phyloP scores from a whole-genome alignment of 2,888 invertebrate genomes.

The Thumatha senex region DNA sequence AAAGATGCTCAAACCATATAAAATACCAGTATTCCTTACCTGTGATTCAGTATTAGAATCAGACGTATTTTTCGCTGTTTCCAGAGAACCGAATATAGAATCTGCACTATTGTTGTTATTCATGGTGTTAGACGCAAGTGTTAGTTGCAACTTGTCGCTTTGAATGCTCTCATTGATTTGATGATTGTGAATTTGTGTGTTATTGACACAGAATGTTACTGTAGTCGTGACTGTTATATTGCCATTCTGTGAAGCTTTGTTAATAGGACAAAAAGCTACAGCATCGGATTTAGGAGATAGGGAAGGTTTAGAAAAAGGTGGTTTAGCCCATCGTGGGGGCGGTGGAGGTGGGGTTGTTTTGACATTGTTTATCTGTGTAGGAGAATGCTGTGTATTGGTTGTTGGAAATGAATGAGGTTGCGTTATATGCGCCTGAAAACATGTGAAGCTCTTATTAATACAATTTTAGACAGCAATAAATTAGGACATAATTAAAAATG shows the following conservation, averaged over 20 bases:
- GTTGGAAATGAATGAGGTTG: conserved; percentile 79
- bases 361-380: conserved; percentile 58
- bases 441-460: conserved; percentile 64
- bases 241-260: conserved; percentile 81
- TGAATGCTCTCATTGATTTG: conserved; percentile 77
- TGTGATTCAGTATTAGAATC: conserved; percentile 68
- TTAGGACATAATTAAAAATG: conserved; percentile 5
- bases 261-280: conserved; percentile 72
- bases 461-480: conserved; percentile 47
- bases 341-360: conserved; percentile 91
- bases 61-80: conserved; percentile 59
- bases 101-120: conserved; percentile 71
- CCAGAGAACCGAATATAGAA: conserved; percentile 63
- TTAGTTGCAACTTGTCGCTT: conserved; percentile 78
- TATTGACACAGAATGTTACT: conserved; percentile 91
- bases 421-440: conserved; percentile 83
- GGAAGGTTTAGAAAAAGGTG: conserved; percentile 81
- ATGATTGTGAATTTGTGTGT: conserved; percentile 80
- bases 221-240: conserved; percentile 94
- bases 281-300: conserved; percentile 73
- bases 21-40: conserved; percentile 58
- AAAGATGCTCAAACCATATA: conserved; percentile 50
- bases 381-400: conserved; percentile 67
- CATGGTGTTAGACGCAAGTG: conserved; percentile 78
- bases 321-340: conserved; percentile 93